These are phyloP conservation scores for Diadumene lineata DNA, from an alignment of 92 coral and sea anemone species.

Conservation along the genomic window DNA sequence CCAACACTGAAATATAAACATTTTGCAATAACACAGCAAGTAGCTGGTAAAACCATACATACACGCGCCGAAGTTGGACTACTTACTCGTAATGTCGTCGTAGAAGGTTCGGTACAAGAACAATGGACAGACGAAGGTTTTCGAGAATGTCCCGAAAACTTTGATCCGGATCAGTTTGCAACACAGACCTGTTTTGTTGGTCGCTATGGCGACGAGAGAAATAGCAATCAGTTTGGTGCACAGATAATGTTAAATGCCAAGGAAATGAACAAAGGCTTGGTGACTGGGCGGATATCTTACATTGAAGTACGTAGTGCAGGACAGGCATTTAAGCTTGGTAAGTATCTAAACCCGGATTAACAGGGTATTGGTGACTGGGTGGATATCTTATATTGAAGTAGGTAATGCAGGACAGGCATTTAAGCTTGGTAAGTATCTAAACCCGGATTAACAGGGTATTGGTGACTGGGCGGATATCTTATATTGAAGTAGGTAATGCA, in stretches of 20 bases:
- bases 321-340: slow-evolving; percentile 84
- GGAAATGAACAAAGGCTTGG: slow-evolving; percentile 70
- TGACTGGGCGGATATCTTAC: slow-evolving; percentile 79
- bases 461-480: slow-evolving; percentile 80
- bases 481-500: slow-evolving; percentile 81
- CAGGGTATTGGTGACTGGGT: slow-evolving; percentile 80
- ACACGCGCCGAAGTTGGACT: slow-evolving; percentile 93
- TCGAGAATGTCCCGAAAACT: slow-evolving; percentile 66
- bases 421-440: slow-evolving; percentile 58
- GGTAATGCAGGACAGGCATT: slow-evolving; percentile 92
- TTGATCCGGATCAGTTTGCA: slow-evolving; percentile 87
- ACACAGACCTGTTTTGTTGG: slow-evolving; percentile 87
- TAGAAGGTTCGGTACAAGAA: slow-evolving; percentile 82
- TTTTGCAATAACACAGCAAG: slow-evolving; percentile 65
- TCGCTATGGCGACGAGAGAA: slow-evolving; percentile 63
- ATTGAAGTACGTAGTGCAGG: slow-evolving; percentile 88
- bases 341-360: background rate
- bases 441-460: slow-evolving; percentile 4
- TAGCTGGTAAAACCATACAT: slow-evolving; percentile 66
- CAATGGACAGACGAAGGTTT: slow-evolving; percentile 60
- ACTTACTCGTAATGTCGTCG: slow-evolving; percentile 92
- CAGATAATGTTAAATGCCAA: slow-evolving; percentile 89
- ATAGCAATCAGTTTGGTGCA: slow-evolving; percentile 80
- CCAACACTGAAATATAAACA: slow-evolving; percentile 74
- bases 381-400: slow-evolving; percentile 78